phyloP scores from a whole-genome alignment of 2,113 vertebrate species.

The Menura novaehollandiae region DNA sequence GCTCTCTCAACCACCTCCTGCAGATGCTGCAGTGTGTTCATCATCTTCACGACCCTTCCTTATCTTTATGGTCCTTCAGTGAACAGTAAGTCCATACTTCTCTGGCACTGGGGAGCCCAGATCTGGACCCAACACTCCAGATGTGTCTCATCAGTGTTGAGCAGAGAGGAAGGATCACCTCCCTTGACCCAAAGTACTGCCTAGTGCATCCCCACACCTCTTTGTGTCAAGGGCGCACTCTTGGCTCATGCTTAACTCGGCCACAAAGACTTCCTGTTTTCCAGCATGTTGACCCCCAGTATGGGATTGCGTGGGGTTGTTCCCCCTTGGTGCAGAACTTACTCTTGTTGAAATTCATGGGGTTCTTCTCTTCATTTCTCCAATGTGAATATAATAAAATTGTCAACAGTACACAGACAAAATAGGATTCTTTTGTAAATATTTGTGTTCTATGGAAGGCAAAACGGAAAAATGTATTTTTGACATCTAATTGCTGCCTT shows the following conservation, averaged over 20 bases:
- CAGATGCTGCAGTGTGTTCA: neutral
- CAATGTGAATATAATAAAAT: neutral
- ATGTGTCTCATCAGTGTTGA: neutral
- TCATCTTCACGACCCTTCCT: neutral
- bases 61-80: neutral
- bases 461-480: neutral
- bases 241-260: neutral
- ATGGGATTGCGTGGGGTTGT: neutral
- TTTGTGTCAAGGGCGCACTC: neutral
- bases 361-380: neutral
- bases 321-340: neutral
- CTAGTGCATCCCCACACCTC: neutral
- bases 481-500: neutral
- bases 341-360: neutral
- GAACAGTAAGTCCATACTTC: neutral
- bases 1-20: neutral
- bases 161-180: neutral
- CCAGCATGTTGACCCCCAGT: accelerated
- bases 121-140: neutral
- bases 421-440: neutral
- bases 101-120: neutral
- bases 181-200: neutral
- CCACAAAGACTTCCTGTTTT: neutral
- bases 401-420: neutral
- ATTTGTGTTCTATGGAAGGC: neutral